A percentile compares a stretch with the other conserved stretches of the same genome.
phyloP scores from a whole-genome alignment of 2,888 invertebrate species.

The Autographa gamma region DNA sequence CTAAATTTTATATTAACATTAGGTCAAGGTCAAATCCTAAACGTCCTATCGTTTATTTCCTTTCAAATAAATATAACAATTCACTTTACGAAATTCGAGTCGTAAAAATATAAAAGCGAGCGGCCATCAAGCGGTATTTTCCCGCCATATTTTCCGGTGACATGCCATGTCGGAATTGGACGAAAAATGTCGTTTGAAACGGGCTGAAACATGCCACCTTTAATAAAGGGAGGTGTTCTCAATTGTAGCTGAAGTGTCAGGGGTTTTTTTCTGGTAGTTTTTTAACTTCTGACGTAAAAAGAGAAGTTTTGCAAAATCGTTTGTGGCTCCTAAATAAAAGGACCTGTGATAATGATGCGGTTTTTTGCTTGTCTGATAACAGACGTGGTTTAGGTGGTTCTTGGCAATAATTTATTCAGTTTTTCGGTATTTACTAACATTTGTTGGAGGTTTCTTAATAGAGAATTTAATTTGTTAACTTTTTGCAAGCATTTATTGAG shows the following conservation, averaged over 20 bases:
- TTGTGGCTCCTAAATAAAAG: background rate
- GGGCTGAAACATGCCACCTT: constrained; percentile 18
- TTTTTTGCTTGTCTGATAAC: no score
- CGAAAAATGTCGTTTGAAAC: constrained; percentile 11
- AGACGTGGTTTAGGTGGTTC: no score
- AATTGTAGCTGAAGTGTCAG: background rate
- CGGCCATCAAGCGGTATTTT: constrained; percentile 9
- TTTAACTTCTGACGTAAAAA: no score
- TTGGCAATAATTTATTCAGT: no score
- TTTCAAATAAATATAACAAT: background rate
- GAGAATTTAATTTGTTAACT: no score
- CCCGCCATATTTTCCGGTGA: constrained; percentile 16
- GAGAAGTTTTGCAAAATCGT: background rate
- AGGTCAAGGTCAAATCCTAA: background rate
- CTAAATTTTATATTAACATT: background rate
- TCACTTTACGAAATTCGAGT: background rate
- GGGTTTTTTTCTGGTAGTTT: background rate
- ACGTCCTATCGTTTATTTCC: background rate
- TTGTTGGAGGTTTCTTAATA: no score
- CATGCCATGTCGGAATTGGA: constrained; percentile 21
- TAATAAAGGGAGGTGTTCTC: background rate
- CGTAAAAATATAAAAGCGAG: constrained; percentile 3
- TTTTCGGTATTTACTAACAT: no score
- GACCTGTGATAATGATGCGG: no score
- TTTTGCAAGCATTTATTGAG: no score